Evolutionary conservation across 2,888 invertebrate species (phyloP), one percentile per base, ranked within the genome.

Genomic region (Asteroscopus sphinx): DNA sequence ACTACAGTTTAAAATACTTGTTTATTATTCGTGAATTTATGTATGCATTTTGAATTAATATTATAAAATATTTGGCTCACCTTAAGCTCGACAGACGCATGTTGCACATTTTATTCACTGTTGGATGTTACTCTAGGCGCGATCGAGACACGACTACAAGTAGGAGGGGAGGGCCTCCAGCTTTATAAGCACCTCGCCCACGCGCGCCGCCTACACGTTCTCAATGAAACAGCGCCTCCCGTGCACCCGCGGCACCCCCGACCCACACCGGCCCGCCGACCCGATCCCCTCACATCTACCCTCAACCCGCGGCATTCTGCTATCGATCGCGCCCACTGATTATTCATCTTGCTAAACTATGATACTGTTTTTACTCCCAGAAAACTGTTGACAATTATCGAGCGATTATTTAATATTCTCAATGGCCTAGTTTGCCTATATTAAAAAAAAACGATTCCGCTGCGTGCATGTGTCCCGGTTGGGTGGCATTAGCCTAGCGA

Each of bases 171-270:
- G 87, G 87, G 80, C 80, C 79, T 80, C 77, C 74, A 77, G 82
- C 89, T 91, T 88, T 92, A 92, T 92, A 93, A 90, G 85, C 90
- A 87, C 78, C 79, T 86, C 93, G 92, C 93, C 92, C 91, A 92
- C 93, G 92, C 90, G 72, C 87, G 82, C 90, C 95, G 95, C 96
- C 96, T 95, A 96, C 96, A 95, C 95, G 95, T 94, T 95, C 95
- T 96, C 95, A 96, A 96, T 96, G 96, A 96, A 96, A 92, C 87
- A 73, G 79, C 80, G 79, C 83, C 84, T 79, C 79, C 81, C 71
- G 73, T 52, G 64, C 59, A 28, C 54, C 63, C 60, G 53, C 60
- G 65, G 4, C 33, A 12, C 28, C 35, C 73, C 70, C 78, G 69
- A 57, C 54, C 73, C 80, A 80, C 80, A 68, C 64, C 73, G 68